Evolutionary conservation across 2,888 invertebrate genomes (phyloP), one percentile per base, ranked within the genome.

Genomic region (Chrysolina oricalcia): DNA sequence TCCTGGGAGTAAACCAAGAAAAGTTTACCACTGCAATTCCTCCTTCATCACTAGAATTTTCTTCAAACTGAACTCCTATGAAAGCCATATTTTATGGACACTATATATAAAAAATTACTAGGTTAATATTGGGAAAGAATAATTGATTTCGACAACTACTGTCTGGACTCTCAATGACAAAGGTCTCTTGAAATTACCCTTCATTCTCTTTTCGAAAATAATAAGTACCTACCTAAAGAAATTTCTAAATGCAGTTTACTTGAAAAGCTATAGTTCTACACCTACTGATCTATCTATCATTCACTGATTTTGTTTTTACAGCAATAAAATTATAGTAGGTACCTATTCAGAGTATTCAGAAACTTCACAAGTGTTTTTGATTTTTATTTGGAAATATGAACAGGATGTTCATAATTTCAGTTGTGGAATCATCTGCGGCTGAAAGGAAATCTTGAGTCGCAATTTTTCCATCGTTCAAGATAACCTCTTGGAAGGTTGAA

Each of bases 1-100:
- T 64, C 21, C 64, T 48, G 10, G 43, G 23, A 15, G 70, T 71
- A 21, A 71, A 63, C 63, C 70, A 71, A 46, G 63, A 48, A n/a
- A 2, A 19, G 50, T 48, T 40, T 17, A 71, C 19, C 3, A 62
- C n/a, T 41, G 70, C 43, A 23, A 71, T 50, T 10, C 70, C 70
- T 53, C 70, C 70, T 40, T 41, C 62, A 43, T 71, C 35, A 17
- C 41, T 41, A 5, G n/a, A 63, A 70, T 62, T 23, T 43, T 71
- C 27, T 17, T 64, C 46, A 48, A 71, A 71, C 19, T 64, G 48
- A n/a, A 71, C 64, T 43, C 59, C 62, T 27, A 71, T 17, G 46
- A 35, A 74, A 19, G 63, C 59, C 70, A 70, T 69, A 63, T 10
- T 27, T 35, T 10, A 63, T 63, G 35, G 48, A 48, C 15, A 46